phyloP scores from a whole-genome alignment of 2,888 invertebrate genomes.

The Drosophila siamana region DNA sequence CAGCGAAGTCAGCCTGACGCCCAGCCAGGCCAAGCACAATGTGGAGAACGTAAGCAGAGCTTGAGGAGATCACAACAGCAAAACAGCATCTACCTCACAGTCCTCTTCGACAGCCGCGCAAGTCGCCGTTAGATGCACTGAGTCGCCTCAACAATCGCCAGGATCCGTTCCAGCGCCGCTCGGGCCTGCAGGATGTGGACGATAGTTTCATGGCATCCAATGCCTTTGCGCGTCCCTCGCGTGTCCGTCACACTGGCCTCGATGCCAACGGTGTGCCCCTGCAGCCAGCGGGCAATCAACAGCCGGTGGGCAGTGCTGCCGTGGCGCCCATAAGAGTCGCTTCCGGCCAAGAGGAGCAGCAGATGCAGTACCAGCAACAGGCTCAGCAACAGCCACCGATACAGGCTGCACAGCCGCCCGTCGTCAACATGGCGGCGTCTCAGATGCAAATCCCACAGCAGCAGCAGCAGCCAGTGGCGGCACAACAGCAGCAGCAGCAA shows the following conservation, averaged over 20 bases:
- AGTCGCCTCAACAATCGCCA: constrained; percentile 72
- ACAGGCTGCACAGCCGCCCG: constrained; percentile 12
- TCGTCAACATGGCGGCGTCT: constrained; percentile 35
- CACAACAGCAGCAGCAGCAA: constrained; percentile 34
- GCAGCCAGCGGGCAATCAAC: constrained; percentile 22
- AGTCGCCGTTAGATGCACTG: constrained; percentile 83
- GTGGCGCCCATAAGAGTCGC: constrained; percentile 46
- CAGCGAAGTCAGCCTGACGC: constrained; percentile 82
- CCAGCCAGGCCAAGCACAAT: constrained; percentile 75
- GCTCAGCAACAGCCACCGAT: constrained; percentile 25
- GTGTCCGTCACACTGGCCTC: constrained; percentile 61
- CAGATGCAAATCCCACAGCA: constrained; percentile 23
- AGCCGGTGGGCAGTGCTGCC: constrained; percentile 7
- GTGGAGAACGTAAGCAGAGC: constrained; percentile 70
- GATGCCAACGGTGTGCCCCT: constrained; percentile 20
- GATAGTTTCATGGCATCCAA: constrained; percentile 76
- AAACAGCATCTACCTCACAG: neutral
- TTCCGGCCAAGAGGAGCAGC: constrained; percentile 53
- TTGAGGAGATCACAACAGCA: neutral
- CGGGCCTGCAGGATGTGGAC: constrained; percentile 82
- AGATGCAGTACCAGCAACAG: constrained; percentile 27
- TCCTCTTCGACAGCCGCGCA: constrained; percentile 55
- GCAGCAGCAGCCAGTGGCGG: constrained; percentile 13
- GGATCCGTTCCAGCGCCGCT: constrained; percentile 76
- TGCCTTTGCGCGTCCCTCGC: constrained; percentile 70